Evolutionary conservation across 2,113 vertebrate genomes (phyloP), one percentile per base, ranked within the genome.

Genomic region (Corythoichthys intestinalis): DNA sequence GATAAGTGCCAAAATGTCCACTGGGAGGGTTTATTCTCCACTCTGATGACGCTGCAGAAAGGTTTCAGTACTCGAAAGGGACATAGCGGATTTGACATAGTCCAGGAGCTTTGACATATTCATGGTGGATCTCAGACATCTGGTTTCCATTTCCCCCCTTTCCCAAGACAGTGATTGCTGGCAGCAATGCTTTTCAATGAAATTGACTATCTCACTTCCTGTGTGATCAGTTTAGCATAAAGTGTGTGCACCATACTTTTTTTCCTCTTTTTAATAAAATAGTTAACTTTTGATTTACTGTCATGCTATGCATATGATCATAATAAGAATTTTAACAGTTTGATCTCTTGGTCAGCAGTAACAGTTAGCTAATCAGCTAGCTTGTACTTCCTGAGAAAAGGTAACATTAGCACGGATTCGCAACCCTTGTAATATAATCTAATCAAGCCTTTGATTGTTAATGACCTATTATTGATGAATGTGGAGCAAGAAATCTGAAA

Each of bases 61-160:
- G 44, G 73, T 28, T 71, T 60, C 76, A 49, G 72, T 85, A 80
- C 74, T 76, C 89, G 83, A 87, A 84, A 84, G 46, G 77, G 83
- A 87, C 65, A 11, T 34, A 70, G 69, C 84, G 87, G 86, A 89
- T 82, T 85, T 88, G 83, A 88, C 86, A 87, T 83, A 83, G 89
- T 87, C 86, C 71, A 46, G 78, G 81, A 85, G 86, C 87, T 91
- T 84, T 89, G 88, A 88, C 87, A 85, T 88, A 88, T 91, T 91
- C 89, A 88, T 54, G 76, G 82, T 85, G 86, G 87, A 91, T 89
- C 88, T 83, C 72, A 73, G 75, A 90, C 88, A 90, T 90, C 88
- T 91, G 89, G 75, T 89, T 89, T 88, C 83, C 84, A 91, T 88
- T 91, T 89, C 87, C 88, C 82, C 78, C 71, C 80, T 73, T 80